These are phyloP conservation scores for Agrilus planipennis DNA, from an alignment of 1,140 invertebrate genomes.

Conservation along the genomic window DNA sequence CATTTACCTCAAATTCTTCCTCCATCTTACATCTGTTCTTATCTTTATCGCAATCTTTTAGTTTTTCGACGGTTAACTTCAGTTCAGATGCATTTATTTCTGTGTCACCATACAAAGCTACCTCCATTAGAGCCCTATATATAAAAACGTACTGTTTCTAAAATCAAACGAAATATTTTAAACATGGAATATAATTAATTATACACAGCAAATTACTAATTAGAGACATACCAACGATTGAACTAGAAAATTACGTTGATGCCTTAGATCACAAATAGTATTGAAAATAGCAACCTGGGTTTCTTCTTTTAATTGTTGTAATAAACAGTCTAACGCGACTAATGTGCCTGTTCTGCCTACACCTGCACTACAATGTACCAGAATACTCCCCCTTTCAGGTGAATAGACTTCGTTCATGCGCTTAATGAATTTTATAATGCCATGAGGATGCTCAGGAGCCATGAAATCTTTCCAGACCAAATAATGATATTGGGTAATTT, in stretches of 20 bases:
- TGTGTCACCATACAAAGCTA: conserved; percentile 86
- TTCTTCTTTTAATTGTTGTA: conserved; percentile 73
- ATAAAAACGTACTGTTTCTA: conserved; percentile 97
- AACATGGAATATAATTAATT: not conserved
- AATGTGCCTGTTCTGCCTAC: conserved; percentile 86
- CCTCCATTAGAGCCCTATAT: conserved; percentile 88
- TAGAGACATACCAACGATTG: conserved; percentile 62
- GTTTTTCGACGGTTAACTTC: conserved; percentile 53
- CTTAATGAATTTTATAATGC: conserved; percentile 81
- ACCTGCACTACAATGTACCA: conserved; percentile 87
- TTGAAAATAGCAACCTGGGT: conserved; percentile 78
- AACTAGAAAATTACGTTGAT: conserved; percentile 86
- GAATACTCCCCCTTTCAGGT: conserved; percentile 65
- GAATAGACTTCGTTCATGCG: conserved; percentile 80
- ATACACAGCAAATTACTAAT: not conserved
- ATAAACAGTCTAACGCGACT: conserved; percentile 77
- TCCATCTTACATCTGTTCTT: conserved; percentile 54
- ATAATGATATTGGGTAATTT: conserved; percentile 87
- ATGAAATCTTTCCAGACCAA: conserved; percentile 92
- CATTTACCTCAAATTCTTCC: conserved; percentile 69
- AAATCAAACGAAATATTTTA: not conserved
- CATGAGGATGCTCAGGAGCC: conserved; percentile 82
- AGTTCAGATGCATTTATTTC: conserved; percentile 65
- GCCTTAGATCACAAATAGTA: conserved; percentile 76
- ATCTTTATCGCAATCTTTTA: conserved; percentile 55